Percentiles rank a stretch among this genome's conserved stretches.
These are phyloP conservation scores for Rhopalosiphum padi DNA, from an alignment of 1,140 invertebrate genomes.

Conservation along the genomic window DNA sequence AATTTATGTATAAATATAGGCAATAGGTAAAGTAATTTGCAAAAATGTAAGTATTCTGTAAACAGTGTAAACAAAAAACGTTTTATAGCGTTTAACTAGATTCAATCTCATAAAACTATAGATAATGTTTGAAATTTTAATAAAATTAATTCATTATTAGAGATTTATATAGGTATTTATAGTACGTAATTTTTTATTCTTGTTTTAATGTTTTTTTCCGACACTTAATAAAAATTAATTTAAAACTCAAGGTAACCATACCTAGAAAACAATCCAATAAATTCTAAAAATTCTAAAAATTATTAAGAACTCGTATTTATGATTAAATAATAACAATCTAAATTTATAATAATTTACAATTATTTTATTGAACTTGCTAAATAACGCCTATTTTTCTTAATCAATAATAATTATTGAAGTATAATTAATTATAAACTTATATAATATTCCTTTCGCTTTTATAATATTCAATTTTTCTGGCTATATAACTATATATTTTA, in stretches of 20 bases:
- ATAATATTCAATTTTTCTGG: neutral
- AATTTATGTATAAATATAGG: neutral
- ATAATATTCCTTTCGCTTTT: conserved; percentile 29
- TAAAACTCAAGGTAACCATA: neutral
- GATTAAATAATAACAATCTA: neutral
- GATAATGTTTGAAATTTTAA: neutral
- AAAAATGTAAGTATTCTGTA: neutral
- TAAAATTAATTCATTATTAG: neutral
- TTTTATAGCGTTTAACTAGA: neutral
- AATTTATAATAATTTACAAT: neutral
- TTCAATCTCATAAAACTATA: neutral
- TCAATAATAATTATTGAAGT: neutral
- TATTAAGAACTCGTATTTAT: neutral
- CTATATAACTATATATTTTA: neutral
- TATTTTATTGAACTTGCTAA: neutral
- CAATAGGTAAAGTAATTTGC: neutral
- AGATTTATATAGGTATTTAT: neutral
- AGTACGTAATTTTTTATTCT: neutral
- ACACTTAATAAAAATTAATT: neutral
- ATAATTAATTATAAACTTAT: conserved; percentile 18
- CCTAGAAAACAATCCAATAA: neutral
- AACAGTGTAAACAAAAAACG: neutral
- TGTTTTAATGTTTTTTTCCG: neutral
- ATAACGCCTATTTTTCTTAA: neutral
- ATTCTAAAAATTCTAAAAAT: neutral